These are phyloP conservation scores for Anthopleura sola DNA, from an alignment of 64 coral and sea anemone species.

Conservation along the genomic window DNA sequence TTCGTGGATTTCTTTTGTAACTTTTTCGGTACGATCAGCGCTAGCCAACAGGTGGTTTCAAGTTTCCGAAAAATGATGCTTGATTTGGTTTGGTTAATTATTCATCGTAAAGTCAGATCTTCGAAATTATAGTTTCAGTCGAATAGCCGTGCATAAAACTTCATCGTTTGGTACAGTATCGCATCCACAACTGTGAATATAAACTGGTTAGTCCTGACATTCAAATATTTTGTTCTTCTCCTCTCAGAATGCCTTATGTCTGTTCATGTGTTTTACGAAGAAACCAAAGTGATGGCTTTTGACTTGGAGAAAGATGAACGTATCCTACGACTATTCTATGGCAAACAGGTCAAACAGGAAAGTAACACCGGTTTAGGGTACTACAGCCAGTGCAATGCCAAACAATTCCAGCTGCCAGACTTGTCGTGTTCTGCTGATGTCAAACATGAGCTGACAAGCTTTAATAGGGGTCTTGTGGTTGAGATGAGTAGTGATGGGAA, in stretches of 20 bases:
- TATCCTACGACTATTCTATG: neutral
- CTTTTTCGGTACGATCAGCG: no score
- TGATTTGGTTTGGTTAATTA: no score
- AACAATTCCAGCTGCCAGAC: neutral
- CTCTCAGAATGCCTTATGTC: neutral
- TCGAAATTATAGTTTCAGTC: no score
- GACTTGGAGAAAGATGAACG: neutral
- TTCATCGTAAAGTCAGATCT: no score
- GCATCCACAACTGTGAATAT: no score
- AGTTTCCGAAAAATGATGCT: no score
- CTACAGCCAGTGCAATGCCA: neutral
- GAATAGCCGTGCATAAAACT: no score
- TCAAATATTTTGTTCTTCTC: neutral
- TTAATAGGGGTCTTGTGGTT: slow-evolving; percentile 10
- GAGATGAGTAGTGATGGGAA: slow-evolving; percentile 1
- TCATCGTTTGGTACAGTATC: no score
- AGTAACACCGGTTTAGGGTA: neutral
- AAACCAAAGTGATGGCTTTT: neutral
- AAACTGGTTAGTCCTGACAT: no score
- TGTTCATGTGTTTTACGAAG: slow-evolving; percentile 7
- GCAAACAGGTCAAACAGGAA: slow-evolving; percentile 12
- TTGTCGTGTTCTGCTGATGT: neutral
- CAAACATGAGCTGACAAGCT: neutral
- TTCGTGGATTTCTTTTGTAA: no score
- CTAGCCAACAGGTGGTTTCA: no score